Evolutionary conservation across 2,888 invertebrate genomes (phyloP), one percentile per base, ranked within the genome.

Genomic region (Drosophila kuntzei): DNA sequence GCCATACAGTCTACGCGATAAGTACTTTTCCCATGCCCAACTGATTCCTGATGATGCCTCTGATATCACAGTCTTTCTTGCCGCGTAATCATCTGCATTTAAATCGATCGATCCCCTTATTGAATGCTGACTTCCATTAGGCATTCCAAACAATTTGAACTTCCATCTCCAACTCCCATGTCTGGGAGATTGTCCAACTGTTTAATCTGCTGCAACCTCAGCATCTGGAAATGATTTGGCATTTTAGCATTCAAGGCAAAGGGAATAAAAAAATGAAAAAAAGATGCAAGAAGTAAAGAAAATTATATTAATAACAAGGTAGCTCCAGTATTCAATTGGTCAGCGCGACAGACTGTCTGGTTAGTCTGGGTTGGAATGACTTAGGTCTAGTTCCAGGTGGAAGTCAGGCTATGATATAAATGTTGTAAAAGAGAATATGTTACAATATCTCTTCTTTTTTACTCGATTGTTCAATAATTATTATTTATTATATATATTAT

Each of bases 111-210:
- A 47, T 77, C 39, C 51, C 53, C 43, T 68, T 58, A 51, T 64
- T 66, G 67, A 55, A 64, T 67, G 58, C 70, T 20, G 46, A 46
- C 61, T 66, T 87, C 88, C 85, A 87, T 87, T 84, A 84, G 72
- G 34, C 83, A 62, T 49, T 20, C 32, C 32, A 20, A 12, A 20
- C 16, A 7, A n/a, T 34, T 41, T 47, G 22, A 36, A 37, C 46
- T 49, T 18, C 61, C 51, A 51, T 47, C 46, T 46, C 16, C 37
- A 37, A 22, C 29, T 41, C 39, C 50, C 66, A 39, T 47, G 74
- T 46, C 87, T 82, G 82, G 73, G 82, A 87, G 85, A 77, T 29
- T 70, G 86, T 49, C 62, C 76, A 87, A 87, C 82, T 83, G 81
- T 70, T 70, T 70, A 36, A 57, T 70, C 58, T 54, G 46, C 53